Evolutionary conservation across 92 coral and sea anemone genomes (phyloP).

Genomic region (Phenganax marumi): DNA sequence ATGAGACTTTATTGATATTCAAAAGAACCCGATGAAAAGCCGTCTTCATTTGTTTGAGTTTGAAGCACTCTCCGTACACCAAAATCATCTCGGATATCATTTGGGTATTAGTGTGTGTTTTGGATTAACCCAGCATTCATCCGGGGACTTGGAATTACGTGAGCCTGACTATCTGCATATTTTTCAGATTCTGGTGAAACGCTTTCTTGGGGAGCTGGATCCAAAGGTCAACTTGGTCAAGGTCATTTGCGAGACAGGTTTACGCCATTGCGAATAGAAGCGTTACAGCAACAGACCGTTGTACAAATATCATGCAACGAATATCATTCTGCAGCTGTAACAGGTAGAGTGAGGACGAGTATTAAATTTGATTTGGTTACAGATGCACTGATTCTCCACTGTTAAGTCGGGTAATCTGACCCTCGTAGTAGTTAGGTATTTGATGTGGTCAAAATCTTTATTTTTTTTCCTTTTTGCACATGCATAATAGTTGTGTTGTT

Average conservation of each 20-base stretch:
- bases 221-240: conserved; percentile 96
- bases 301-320: conserved; percentile 76
- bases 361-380: not conserved
- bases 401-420: too few species aligned
- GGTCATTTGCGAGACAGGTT: conserved; percentile 91
- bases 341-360: conserved; percentile 61
- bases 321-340: conserved; percentile 87
- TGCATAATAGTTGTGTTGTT: not conserved
- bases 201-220: conserved; percentile 94
- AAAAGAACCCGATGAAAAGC: too few species aligned
- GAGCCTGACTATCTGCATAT: not conserved
- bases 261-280: conserved; percentile 79
- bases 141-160: not conserved
- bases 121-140: too few species aligned
- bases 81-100: too few species aligned
- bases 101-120: too few species aligned
- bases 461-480: not conserved
- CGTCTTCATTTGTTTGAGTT: too few species aligned
- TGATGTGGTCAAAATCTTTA: too few species aligned
- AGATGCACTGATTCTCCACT: not conserved
- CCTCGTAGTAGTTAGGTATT: too few species aligned
- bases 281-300: conserved; percentile 65
- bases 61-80: too few species aligned
- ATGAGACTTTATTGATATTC: not conserved
- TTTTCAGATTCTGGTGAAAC: conserved; percentile 73